Percentiles rank a stretch among this genome's conserved stretches.
These are phyloP conservation scores for Sinella curviseta DNA, from an alignment of 1,140 invertebrate genomes.

Conservation along the genomic window DNA sequence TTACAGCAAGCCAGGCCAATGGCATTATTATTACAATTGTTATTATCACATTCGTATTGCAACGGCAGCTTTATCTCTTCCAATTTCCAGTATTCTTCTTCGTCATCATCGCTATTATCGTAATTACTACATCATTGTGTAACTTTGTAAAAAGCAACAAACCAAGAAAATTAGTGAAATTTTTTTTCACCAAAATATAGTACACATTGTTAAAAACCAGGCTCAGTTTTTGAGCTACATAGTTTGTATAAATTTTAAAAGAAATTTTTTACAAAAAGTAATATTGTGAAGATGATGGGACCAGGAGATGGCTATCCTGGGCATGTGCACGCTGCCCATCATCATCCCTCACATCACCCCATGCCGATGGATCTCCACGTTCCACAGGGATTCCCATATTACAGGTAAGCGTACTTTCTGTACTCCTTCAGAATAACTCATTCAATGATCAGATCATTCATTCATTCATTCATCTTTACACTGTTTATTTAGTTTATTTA, in stretches of 20 bases:
- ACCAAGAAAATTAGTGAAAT: no score
- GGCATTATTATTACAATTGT: neutral
- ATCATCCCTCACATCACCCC: conserved; percentile 60
- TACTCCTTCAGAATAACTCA: neutral
- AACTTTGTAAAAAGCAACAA: no score
- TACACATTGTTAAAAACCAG: no score
- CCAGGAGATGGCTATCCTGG: conserved; percentile 47
- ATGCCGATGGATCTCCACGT: conserved; percentile 84
- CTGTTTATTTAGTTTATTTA: neutral
- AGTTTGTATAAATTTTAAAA: neutral
- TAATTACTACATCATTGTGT: neutral
- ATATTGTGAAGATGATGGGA: conserved; percentile 49
- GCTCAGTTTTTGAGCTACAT: neutral
- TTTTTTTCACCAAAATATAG: no score
- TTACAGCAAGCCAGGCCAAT: no score
- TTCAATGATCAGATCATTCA: neutral
- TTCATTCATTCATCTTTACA: neutral
- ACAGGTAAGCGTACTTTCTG: conserved; percentile 66
- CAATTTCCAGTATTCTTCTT: neutral
- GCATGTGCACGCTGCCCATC: conserved; percentile 48
- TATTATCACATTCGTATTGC: no score
- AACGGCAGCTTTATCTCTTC: no score
- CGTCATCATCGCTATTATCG: no score
- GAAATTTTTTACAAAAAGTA: neutral
- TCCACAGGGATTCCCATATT: conserved; percentile 82